phyloP scores from a whole-genome alignment of 2,113 vertebrate species.

The Lasiurus borealis region DNA sequence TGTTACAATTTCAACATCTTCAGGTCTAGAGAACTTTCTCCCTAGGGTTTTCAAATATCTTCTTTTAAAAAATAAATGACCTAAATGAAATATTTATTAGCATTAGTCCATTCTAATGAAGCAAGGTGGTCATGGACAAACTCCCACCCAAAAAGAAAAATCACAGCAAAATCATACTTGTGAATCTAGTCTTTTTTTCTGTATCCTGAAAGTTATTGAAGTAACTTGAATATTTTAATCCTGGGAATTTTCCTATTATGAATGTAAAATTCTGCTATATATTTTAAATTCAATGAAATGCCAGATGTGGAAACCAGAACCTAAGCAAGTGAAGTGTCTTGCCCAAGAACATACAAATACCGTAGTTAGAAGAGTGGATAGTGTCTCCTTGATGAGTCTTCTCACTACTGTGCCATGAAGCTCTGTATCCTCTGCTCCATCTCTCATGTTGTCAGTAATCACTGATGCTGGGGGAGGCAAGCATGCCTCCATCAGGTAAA shows the following conservation, averaged over 20 bases:
- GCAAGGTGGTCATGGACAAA: background rate
- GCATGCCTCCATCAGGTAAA: background rate
- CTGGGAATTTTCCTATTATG: too few relatives aligned
- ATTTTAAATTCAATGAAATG: background rate
- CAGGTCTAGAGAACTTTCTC: background rate
- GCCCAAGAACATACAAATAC: background rate
- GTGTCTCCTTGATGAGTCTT: background rate
- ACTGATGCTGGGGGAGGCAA: background rate
- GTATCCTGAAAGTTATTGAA: background rate
- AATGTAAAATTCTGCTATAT: too few relatives aligned
- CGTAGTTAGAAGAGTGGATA: background rate
- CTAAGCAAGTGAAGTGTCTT: background rate
- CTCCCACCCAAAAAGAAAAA: background rate
- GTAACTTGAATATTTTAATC: too few relatives aligned
- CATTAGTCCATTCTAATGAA: background rate
- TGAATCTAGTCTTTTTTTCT: background rate
- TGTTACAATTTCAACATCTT: background rate
- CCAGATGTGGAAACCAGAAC: background rate
- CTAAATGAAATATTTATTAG: background rate
- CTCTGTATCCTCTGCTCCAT: background rate
- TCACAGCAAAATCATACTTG: background rate
- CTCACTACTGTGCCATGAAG: background rate
- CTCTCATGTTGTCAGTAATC: background rate
- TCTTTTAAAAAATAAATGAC: too few relatives aligned
- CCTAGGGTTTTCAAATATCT: background rate